Base-by-base conservation (phyloP, 2,888 invertebrate genomes). In the Ommatoiulus sabulosus region DNA sequence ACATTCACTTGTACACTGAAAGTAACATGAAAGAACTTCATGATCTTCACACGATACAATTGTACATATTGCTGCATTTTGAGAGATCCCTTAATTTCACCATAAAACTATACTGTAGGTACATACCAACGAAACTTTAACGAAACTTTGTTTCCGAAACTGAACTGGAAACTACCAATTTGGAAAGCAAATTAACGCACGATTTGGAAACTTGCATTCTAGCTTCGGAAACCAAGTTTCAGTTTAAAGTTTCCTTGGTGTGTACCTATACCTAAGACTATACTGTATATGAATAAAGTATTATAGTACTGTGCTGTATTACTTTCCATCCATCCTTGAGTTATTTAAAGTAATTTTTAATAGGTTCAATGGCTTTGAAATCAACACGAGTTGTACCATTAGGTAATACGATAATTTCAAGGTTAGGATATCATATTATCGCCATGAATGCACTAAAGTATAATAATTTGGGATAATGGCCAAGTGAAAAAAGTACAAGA, bases 401-500 rank as follows among this genome's bases (percentile, higher is more conserved):
- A 72, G 20, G 80, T 80, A 80, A 80, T 35, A 15, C 10, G 24
- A 24, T 12, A 15, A 35, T 80, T 80, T 80, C 80, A 80, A 80
- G 35, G 80, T 80, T 63, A 63, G 20, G n/a, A 20, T 63, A 63
- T 63, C 20, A 4, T 20, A 63, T 43, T 80, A 80, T 80, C 35
- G 24, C 80, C 80, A 35, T 80, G 24, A 72, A 24, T 72, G 10
- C 20, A 63, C 20, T 72, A 10, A 8, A 72, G 35, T 43, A 15
- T 15, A 35, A 80, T 80, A 80, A 35, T 35, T 80, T 80, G 35
- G 35, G 3, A 80, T 35, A 63, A 80, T 35, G 80, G 80, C 35
- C 72, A 80, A 80, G 80, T 80, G 80, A 80, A 80, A 43, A 35
- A 52, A 43, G 80, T 24, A 35, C 80, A 43, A 80, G 80, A 15